Evolutionary conservation across 1,140 invertebrate genomes (phyloP).

Genomic region (Trichogramma pretiosum): DNA sequence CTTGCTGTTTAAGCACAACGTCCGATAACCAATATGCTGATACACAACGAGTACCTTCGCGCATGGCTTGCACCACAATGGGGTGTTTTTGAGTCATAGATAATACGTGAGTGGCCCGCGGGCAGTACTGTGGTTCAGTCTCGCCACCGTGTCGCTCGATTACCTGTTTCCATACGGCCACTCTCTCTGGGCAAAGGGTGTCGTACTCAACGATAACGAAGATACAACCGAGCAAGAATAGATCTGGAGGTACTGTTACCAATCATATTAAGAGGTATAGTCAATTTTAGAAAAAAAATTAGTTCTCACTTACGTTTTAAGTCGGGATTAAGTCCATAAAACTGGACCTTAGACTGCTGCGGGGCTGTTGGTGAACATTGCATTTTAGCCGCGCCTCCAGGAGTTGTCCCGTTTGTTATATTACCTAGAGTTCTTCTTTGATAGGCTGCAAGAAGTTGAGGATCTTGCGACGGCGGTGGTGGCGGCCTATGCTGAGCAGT

Average conservation of each 20-base stretch:
- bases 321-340: slow-evolving; percentile 80
- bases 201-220: slow-evolving; percentile 77
- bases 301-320: slow-evolving; percentile 54
- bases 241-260: slow-evolving; percentile 66
- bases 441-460: slow-evolving; percentile 38
- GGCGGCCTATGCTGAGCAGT: slow-evolving; percentile 65
- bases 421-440: slow-evolving; percentile 44
- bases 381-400: slow-evolving; percentile 40
- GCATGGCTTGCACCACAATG: slow-evolving; percentile 68
- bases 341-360: slow-evolving; percentile 57
- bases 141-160: slow-evolving; percentile 85
- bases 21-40: slow-evolving; percentile 93
- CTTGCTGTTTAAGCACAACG: slow-evolving; percentile 71
- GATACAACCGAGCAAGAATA: slow-evolving; percentile 85
- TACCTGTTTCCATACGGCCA: slow-evolving; percentile 67
- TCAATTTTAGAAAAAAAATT: too few species aligned
- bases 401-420: slow-evolving; percentile 43
- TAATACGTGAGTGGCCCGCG: slow-evolving; percentile 82
- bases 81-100: slow-evolving; percentile 83
- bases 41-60: slow-evolving; percentile 71
- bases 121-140: slow-evolving; percentile 73
- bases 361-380: slow-evolving; percentile 42
- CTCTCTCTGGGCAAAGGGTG: slow-evolving; percentile 52
- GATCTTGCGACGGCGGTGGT: slow-evolving; percentile 44
- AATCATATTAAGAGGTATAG: not conserved